These are phyloP conservation scores for Prostheceraeus crozeri DNA, from an alignment of 2,888 invertebrate species.

Conservation along the genomic window DNA sequence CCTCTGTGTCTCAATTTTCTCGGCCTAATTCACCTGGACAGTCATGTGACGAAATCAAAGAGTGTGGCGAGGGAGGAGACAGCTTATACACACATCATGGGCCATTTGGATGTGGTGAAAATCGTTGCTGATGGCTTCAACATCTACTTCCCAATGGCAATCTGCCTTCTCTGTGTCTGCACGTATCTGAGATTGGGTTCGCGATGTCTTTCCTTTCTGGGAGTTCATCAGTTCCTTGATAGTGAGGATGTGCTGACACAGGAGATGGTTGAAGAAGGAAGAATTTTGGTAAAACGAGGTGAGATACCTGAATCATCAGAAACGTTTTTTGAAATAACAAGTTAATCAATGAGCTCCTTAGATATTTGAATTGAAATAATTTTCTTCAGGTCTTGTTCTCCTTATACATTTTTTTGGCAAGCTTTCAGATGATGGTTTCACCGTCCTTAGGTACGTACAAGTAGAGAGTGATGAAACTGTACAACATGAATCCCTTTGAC, in stretches of 20 bases:
- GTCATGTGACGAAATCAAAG: constrained; percentile 65
- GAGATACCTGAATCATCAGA: constrained; percentile 42
- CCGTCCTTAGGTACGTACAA: too few relatives aligned
- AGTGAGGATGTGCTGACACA: constrained; percentile 78
- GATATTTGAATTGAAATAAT: too few relatives aligned
- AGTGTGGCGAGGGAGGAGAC: constrained; percentile 62
- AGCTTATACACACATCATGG: constrained; percentile 92
- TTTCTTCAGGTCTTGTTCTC: too few relatives aligned
- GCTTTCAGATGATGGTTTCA: too few relatives aligned
- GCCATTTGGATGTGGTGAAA: constrained; percentile 94
- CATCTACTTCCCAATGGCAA: constrained; percentile 95
- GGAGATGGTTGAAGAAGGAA: constrained; percentile 85
- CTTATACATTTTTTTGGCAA: too few relatives aligned
- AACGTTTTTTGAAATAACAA: too few relatives aligned
- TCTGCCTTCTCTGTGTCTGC: constrained; percentile 80
- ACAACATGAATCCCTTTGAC: too few relatives aligned
- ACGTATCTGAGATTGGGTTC: constrained; percentile 90
- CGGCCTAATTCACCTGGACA: constrained; percentile 94
- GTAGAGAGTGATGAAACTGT: too few relatives aligned
- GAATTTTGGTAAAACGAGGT: constrained; percentile 82
- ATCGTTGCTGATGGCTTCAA: constrained; percentile 96
- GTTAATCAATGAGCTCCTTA: too few relatives aligned
- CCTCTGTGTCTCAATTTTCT: constrained; percentile 97
- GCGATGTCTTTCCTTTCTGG: constrained; percentile 76
- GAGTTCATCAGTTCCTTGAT: constrained; percentile 80